Evolutionary conservation across 2,113 vertebrate genomes (phyloP).

Genomic region (Epinephelus lanceolatus): DNA sequence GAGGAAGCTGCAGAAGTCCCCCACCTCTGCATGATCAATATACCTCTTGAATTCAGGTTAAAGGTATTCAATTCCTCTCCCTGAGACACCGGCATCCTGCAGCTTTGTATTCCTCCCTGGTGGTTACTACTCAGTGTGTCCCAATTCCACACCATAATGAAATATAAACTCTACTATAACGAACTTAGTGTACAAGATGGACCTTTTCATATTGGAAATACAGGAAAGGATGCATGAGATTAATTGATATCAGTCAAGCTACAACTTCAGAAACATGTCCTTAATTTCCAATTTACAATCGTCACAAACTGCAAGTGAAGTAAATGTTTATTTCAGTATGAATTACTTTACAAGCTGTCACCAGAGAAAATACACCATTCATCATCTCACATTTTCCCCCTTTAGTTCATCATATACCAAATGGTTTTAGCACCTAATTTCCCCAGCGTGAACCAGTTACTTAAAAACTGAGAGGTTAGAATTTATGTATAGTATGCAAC

Average conservation of each 20-base stretch:
- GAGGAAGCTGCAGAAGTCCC: conserved; percentile 34
- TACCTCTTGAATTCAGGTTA: conserved; percentile 53
- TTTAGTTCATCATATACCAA: not conserved
- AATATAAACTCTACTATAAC: not conserved
- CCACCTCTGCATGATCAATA: conserved; percentile 59
- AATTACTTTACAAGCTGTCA: not conserved
- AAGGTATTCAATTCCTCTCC: conserved; percentile 60
- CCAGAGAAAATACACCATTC: not conserved
- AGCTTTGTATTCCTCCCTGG: conserved; percentile 46
- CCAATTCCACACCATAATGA: conserved; percentile 28
- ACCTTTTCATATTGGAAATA: not conserved
- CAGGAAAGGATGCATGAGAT: not conserved
- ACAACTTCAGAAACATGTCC: not conserved
- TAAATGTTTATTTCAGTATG: not conserved
- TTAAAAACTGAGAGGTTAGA: conserved; percentile 7
- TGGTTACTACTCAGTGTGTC: conserved; percentile 21
- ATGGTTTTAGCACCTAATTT: not conserved
- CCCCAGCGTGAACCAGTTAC: not conserved
- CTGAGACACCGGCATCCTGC: conserved; percentile 38
- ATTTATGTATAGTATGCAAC: not conserved
- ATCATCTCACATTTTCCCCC: too few relatives aligned
- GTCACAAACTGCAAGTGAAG: conserved; percentile 11
- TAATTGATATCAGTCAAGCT: not conserved
- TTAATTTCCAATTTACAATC: not conserved
- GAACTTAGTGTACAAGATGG: not conserved